Base-by-base conservation (phyloP, 2,797 vertebrate species). In the Pangasius macronema region DNA sequence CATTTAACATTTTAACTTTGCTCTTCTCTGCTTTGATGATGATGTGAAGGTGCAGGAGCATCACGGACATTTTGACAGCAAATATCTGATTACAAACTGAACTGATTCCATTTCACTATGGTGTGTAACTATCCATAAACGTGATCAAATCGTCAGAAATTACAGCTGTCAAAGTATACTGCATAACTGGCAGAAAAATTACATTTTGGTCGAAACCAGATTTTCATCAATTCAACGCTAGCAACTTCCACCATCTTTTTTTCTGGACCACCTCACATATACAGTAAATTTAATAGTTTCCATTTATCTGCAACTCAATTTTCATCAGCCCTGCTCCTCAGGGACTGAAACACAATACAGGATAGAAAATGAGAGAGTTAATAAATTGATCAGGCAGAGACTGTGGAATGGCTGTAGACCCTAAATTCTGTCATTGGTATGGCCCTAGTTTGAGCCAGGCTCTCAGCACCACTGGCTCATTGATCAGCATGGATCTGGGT, bases 401-500 rank as follows among this genome's bases (percentile, higher is more conserved):
- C 88, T 91, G 85, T 86, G 80, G 68, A 86, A 88, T 91, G 91
- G 87, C 72, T 80, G 85, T 88, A 89, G 49, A 73, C 88, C 87
- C 87, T 65, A 89, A 92, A 91, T 90, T 88, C 75, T 55, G 80
- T 91, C 49, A 91, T 92, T 91, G 93, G 88, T 88, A 92, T 93
- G 86, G 79, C 87, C 55, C 46, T 27, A 80, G 88, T 79, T 84
- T 63, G 76, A 84, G 80, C 89, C 83, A 77, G 61, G 57, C 86
- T 91, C 85, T 91, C 86, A 42, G 51, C 85, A 91, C 88, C 86
- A 83, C 90, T 90, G 91, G 90, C 80, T 88, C 91, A 93, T 94
- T 93, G 93, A 95, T 94, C 92, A 93, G 89, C 88, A 92, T 90
- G 89, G 92, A 93, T 93, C 91, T 91, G 89, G 89, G 88, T 89